These are phyloP conservation scores for Netelia melanura DNA, from an alignment of 2,888 invertebrate genomes.

Conservation along the genomic window DNA sequence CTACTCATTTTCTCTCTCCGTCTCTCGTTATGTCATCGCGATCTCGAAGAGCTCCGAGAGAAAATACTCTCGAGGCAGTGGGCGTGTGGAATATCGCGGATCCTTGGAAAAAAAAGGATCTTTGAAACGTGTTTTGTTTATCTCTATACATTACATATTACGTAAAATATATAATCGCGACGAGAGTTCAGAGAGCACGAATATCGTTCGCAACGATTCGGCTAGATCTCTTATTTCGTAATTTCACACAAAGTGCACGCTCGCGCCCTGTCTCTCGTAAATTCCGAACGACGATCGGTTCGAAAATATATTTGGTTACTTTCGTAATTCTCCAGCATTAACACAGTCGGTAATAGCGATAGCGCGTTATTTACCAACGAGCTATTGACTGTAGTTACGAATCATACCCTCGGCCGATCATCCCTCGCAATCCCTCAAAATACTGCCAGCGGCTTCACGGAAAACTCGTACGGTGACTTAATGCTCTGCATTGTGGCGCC, in stretches of 20 bases:
- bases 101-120: conserved; percentile 49
- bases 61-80: conserved; percentile 55
- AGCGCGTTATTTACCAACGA: too few species aligned
- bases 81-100: conserved; percentile 57
- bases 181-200: too few species aligned
- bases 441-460: background rate
- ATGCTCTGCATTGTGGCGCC: background rate
- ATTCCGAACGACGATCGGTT: too few species aligned
- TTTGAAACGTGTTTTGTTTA: conserved; percentile 32
- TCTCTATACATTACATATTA: conserved; percentile 1
- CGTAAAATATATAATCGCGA: background rate
- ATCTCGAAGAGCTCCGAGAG: conserved; percentile 44
- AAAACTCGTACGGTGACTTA: background rate
- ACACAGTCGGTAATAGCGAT: too few species aligned
- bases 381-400: too few species aligned
- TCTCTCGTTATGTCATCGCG: conserved; percentile 19
- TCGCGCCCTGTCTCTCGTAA: too few species aligned
- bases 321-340: too few species aligned
- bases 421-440: background rate
- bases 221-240: too few species aligned
- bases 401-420: background rate
- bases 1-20: background rate
- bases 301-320: too few species aligned
- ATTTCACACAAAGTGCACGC: too few species aligned
- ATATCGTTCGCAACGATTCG: too few species aligned